Percentiles rank a stretch among this genome's conserved stretches.
phyloP scores from a whole-genome alignment of 2,113 vertebrate species.

The Mobula birostris region DNA sequence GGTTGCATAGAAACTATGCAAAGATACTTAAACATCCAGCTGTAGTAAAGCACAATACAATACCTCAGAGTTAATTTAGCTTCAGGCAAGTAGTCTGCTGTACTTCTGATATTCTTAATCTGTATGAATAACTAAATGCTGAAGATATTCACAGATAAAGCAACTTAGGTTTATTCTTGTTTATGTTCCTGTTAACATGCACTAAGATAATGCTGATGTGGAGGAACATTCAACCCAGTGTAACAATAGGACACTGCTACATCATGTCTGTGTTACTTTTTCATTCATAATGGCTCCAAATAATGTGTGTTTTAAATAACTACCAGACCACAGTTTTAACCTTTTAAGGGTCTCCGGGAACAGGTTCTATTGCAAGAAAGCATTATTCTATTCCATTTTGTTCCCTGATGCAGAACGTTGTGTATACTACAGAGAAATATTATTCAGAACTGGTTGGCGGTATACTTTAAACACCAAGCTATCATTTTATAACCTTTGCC shows the following conservation, averaged over 20 bases:
- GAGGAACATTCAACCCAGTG: background rate
- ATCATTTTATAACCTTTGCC: background rate
- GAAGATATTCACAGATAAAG: background rate
- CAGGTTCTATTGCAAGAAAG: background rate
- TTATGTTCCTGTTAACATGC: background rate
- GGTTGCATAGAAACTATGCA: background rate
- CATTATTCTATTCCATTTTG: background rate
- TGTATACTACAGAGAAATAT: conserved; percentile 13
- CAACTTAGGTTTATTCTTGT: background rate
- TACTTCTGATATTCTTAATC: background rate
- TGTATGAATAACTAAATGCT: background rate
- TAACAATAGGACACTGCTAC: background rate
- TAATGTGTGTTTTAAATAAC: background rate
- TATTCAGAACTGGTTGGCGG: background rate
- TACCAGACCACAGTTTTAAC: background rate
- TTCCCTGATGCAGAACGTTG: conserved; percentile 12
- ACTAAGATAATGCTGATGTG: background rate
- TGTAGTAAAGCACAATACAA: background rate
- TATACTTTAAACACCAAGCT: conserved; percentile 23
- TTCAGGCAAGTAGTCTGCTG: background rate
- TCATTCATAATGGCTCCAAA: background rate
- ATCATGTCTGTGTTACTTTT: background rate
- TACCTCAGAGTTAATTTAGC: background rate
- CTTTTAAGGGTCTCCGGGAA: background rate
- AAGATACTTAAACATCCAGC: background rate